Conservation (phyloP, 2,888 invertebrate genomes). For the Mythimna loreyi region DNA sequence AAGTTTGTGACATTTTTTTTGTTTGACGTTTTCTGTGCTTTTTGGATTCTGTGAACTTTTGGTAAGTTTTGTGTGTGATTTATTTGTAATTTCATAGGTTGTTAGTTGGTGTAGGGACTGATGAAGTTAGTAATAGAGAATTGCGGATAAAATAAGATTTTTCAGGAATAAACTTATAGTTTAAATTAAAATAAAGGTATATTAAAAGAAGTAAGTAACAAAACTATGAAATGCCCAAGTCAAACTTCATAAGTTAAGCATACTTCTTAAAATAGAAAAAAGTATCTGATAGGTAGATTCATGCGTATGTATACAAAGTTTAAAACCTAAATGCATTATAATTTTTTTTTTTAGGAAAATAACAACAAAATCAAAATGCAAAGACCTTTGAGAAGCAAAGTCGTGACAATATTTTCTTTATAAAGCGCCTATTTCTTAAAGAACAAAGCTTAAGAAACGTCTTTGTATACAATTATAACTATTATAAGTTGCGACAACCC, state of each 20-base stretch:
- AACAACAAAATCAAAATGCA: not conserved
- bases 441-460: constrained; percentile 33
- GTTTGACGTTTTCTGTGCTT: constrained; percentile 57
- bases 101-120: not conserved
- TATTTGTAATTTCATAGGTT: not conserved
- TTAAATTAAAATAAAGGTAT: not conserved
- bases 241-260: too few species aligned
- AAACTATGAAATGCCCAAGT: not conserved
- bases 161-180: not conserved
- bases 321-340: not conserved
- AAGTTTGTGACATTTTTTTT: constrained; percentile 63
- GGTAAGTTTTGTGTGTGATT: constrained; percentile 53
- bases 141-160: not conserved
- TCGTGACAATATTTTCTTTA: constrained; percentile 22
- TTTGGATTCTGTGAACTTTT: constrained; percentile 63
- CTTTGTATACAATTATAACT: constrained; percentile 47
- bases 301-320: not conserved
- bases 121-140: not conserved
- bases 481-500: constrained; percentile 56
- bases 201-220: not conserved
- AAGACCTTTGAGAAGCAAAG: not conserved
- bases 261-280: not conserved
- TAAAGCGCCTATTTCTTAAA: constrained; percentile 1
- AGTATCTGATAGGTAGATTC: too few species aligned
- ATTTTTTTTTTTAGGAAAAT: not conserved